phyloP scores from a whole-genome alignment of 2,113 vertebrate genomes.

The Catharus minimus region DNA sequence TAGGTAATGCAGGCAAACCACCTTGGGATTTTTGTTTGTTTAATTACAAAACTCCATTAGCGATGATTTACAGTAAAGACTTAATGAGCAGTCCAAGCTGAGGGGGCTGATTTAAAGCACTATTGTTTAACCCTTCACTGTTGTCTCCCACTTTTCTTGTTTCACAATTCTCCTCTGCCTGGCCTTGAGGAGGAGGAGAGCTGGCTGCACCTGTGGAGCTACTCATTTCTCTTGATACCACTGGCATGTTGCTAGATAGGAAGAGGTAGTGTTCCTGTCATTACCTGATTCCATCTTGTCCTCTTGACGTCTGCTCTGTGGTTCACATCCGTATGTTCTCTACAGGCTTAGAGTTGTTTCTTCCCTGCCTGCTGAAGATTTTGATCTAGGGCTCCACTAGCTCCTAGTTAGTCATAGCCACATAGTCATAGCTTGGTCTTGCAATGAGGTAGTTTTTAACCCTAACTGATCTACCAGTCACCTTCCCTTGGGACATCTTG shows the following conservation, averaged over 20 bases:
- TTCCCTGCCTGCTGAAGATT: neutral
- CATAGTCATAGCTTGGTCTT: neutral
- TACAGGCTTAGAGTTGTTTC: neutral
- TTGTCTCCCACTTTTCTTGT: neutral
- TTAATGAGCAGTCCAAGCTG: rapidly evolving
- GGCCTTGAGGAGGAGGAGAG: neutral
- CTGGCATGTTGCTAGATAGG: neutral
- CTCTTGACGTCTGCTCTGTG: neutral
- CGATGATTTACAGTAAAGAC: neutral
- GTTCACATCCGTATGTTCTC: neutral
- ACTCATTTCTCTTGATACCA: neutral
- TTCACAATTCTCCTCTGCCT: neutral
- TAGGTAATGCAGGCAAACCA: neutral
- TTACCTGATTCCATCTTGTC: neutral
- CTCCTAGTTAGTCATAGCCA: neutral
- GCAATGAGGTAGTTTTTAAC: neutral
- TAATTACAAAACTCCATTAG: neutral
- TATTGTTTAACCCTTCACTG: neutral
- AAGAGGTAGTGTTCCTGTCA: neutral
- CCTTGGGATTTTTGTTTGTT: neutral
- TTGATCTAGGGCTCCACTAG: neutral
- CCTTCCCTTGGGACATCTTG: neutral
- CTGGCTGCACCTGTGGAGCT: neutral
- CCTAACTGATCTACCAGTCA: neutral
- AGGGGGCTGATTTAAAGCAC: neutral